Percentiles rank a stretch among this genome's conserved stretches.
These are phyloP conservation scores for Onchidella celtica DNA, from an alignment of 2,888 invertebrate genomes.

Conservation along the genomic window DNA sequence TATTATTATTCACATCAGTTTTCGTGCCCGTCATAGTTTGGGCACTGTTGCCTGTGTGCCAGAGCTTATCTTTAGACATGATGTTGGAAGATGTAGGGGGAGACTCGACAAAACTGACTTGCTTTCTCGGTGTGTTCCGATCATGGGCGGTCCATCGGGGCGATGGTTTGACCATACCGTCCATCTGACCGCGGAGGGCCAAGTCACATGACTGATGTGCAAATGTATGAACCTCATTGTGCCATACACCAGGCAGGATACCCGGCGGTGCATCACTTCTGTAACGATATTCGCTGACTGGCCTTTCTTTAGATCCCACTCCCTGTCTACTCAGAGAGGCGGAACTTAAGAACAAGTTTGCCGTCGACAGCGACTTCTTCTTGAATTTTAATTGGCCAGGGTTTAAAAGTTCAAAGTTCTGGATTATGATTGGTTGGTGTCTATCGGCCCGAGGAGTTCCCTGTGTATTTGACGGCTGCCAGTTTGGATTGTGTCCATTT, in stretches of 20 bases:
- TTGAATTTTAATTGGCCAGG: constrained; percentile 16
- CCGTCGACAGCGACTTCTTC: constrained; percentile 59
- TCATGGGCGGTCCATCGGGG: not conserved
- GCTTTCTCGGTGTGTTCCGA: not conserved
- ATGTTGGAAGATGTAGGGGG: not conserved
- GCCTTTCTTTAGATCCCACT: too few species aligned
- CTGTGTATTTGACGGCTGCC: not conserved
- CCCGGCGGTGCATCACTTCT: too few species aligned
- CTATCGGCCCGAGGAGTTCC: not conserved
- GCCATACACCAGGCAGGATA: too few species aligned
- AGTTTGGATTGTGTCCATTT: not conserved
- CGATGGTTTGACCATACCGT: not conserved
- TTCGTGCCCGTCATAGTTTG: not conserved
- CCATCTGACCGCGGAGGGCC: not conserved
- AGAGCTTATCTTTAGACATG: not conserved
- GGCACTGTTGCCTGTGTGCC: not conserved
- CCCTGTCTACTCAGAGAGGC: constrained; percentile 55
- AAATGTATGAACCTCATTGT: not conserved
- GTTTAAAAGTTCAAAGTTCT: constrained; percentile 34
- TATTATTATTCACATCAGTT: not conserved
- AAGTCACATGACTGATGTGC: not conserved
- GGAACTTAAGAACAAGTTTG: constrained; percentile 69
- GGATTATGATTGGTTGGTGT: constrained; percentile 45
- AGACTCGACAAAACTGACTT: not conserved
- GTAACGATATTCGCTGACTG: not conserved